Conservation (phyloP, 2,113 vertebrate species). For the Seriola quinqueradiata region DNA sequence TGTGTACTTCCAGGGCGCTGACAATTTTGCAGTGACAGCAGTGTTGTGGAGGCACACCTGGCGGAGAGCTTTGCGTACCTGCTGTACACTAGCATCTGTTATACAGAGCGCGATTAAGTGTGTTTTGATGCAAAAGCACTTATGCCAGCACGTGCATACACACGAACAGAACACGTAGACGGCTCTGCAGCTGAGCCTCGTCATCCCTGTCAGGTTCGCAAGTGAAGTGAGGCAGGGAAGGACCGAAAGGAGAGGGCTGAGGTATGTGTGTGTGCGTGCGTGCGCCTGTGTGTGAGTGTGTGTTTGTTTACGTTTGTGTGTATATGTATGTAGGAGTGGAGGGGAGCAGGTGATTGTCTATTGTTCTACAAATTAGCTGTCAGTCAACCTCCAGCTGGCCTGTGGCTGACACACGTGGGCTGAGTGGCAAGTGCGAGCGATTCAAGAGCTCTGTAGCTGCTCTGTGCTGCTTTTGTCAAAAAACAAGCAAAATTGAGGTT, state of each 20-base stretch:
- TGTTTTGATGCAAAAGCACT: constrained; percentile 54
- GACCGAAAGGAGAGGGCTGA: neutral
- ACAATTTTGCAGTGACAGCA: constrained; percentile 71
- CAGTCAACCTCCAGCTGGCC: constrained; percentile 58
- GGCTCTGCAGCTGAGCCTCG: constrained; percentile 17
- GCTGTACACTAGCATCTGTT: constrained; percentile 64
- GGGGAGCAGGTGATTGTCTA: constrained; percentile 60
- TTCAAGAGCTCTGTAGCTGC: constrained; percentile 52
- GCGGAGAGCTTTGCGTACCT: constrained; percentile 51
- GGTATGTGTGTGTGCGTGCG: neutral
- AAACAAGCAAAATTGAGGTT: constrained; percentile 56
- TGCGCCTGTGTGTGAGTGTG: neutral
- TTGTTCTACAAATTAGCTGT: constrained; percentile 71
- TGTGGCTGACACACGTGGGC: constrained; percentile 57
- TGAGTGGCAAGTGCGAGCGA: constrained; percentile 71
- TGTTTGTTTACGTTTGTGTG: constrained; percentile 1
- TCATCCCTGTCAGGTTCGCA: constrained; percentile 39
- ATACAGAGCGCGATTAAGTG: constrained; percentile 18
- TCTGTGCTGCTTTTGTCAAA: constrained; percentile 55
- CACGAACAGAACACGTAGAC: neutral
- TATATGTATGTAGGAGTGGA: constrained; percentile 10
- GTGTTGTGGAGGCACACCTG: constrained; percentile 66
- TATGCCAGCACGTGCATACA: neutral
- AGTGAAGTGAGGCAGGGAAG: constrained; percentile 35
- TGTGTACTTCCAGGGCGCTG: constrained; percentile 35